Base-by-base conservation (phyloP, 2,888 invertebrate species). In the Pegoplata infirma region DNA sequence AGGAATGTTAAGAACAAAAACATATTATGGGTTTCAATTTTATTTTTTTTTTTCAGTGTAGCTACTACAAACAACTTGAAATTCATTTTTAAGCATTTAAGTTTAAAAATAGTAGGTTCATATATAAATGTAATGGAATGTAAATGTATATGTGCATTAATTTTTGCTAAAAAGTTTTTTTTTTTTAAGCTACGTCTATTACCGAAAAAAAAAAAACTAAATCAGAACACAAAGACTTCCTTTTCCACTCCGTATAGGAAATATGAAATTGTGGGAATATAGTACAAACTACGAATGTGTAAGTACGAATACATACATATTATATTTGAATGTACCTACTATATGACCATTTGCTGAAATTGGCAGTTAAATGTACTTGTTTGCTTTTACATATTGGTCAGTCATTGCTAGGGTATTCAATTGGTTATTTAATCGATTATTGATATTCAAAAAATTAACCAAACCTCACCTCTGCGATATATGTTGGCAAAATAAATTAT, bases 351-450 rank as follows among this genome's bases (percentile, higher is more conserved):
- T 71, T 79, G 55, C 79, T 79, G 75, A 56, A 79, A 75, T 79
- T 79, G 79, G 79, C 79, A 79, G 79, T 67, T 75, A 75, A 72
- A 79, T 72, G 67, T 51, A 79, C 44, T 67, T 75, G 63, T 71
- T 61, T 67, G 66, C 69, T 51, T 61, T 69, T 49, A 61, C 64
- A 69, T 66, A 71, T 61, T 36, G 51, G 63, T 44, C 51, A 49
- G 47, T 32, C 46, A 40, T 12, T 40, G n/a, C 36, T n/a, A 40
- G 3, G 25, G 25, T 6, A n/a, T n/a, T n/a, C n/a, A n/a, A n/a
- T n/a, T n/a, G n/a, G n/a, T n/a, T n/a, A n/a, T n/a, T n/a, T n/a
- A n/a, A n/a, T n/a, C n/a, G n/a, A n/a, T n/a, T n/a, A n/a, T n/a
- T n/a, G n/a, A n/a, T n/a, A n/a, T n/a, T n/a, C n/a, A n/a, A n/a